phyloP scores from a whole-genome alignment of 1,140 invertebrate species.

The Drosophila sechellia region DNA sequence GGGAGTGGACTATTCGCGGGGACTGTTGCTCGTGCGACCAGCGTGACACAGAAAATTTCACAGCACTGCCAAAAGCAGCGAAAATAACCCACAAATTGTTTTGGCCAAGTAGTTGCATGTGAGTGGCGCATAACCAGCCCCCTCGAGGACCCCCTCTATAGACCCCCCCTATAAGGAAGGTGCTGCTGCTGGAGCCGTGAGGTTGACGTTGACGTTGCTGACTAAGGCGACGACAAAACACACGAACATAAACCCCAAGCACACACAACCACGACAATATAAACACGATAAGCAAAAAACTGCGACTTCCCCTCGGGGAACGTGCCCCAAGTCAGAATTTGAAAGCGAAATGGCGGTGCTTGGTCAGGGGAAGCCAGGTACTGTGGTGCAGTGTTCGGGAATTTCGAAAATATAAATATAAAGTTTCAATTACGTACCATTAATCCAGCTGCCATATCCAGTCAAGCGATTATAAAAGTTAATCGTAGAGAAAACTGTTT shows the following conservation, averaged over 20 bases:
- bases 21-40: conserved; percentile 49
- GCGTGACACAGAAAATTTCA: conserved; percentile 73
- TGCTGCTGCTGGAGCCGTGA: conserved; percentile 12
- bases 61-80: conserved; percentile 27
- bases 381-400: conserved; percentile 16
- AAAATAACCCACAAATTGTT: conserved; percentile 34
- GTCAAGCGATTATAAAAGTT: conserved; percentile 4
- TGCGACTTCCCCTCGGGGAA: conserved; percentile 46
- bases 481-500: not conserved
- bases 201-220: conserved; percentile 39
- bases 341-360: not conserved
- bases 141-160: not conserved
- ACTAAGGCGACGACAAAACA: conserved; percentile 53
- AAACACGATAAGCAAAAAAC: conserved; percentile 64
- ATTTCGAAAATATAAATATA: conserved; percentile 6
- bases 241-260: conserved; percentile 44
- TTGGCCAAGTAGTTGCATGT: conserved; percentile 54
- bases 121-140: conserved; percentile 55
- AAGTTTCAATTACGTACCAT: conserved; percentile 3
- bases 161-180: conserved; percentile 20
- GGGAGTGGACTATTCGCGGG: conserved; percentile 26
- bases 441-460: conserved; percentile 2
- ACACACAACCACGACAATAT: conserved; percentile 50
- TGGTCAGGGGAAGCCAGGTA: not conserved
- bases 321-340: not conserved